Conservation (phyloP, 1,140 invertebrate genomes). For the Hestina assimilis region DNA sequence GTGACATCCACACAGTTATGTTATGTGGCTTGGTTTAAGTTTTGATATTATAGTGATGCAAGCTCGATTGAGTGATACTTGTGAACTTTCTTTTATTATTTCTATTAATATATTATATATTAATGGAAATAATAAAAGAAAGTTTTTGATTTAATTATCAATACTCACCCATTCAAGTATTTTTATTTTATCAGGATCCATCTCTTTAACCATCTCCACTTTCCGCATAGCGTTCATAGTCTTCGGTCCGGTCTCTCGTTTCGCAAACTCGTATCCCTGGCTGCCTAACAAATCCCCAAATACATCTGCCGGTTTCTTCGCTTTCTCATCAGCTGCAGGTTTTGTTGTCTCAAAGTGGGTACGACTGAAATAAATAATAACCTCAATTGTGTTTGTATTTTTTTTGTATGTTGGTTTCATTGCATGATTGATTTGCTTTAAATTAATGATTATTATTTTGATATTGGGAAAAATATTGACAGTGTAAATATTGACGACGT, state of each 20-base stretch:
- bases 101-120: too few relatives aligned
- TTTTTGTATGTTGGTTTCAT: too few relatives aligned
- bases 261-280: conserved; percentile 91
- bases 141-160: background rate
- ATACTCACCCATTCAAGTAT: conserved; percentile 86
- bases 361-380: conserved; percentile 70
- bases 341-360: conserved; percentile 82
- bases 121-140: background rate
- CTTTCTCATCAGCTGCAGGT: conserved; percentile 60
- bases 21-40: too few relatives aligned
- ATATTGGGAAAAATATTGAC: too few relatives aligned
- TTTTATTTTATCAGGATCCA: conserved; percentile 95
- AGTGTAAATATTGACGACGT: too few relatives aligned
- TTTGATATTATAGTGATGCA: too few relatives aligned
- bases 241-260: conserved; percentile 87
- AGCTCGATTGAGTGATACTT: too few relatives aligned
- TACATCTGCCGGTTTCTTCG: conserved; percentile 81
- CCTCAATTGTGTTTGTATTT: too few relatives aligned
- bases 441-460: too few relatives aligned
- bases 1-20: too few relatives aligned
- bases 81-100: too few relatives aligned
- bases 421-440: too few relatives aligned
- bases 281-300: conserved; percentile 95
- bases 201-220: conserved; percentile 89
- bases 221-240: conserved; percentile 97